phyloP scores from a whole-genome alignment of 1,140 invertebrate species.

The Seison nebaliae region DNA sequence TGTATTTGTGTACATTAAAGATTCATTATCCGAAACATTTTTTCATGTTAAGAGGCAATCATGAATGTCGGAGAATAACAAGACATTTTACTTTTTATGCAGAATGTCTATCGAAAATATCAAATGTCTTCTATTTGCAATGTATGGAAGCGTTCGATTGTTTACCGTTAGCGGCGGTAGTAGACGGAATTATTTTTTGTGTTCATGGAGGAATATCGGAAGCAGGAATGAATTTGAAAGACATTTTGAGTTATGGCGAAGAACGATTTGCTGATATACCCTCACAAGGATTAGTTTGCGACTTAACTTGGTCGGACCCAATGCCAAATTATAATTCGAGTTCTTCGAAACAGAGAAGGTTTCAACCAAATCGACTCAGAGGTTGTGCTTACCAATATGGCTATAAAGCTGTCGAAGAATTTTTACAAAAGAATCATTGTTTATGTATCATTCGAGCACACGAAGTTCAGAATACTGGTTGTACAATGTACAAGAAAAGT shows the following conservation, averaged over 20 bases:
- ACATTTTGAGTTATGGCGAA: slow-evolving; percentile 1
- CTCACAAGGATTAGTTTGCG: slow-evolving; percentile 5
- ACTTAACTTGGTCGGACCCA: slow-evolving; percentile 9
- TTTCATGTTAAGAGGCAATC: slow-evolving; percentile 21
- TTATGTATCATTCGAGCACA: slow-evolving; percentile 11
- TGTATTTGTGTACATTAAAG: slow-evolving; percentile 17
- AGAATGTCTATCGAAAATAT: slow-evolving; percentile 21
- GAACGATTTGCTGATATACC: slow-evolving; percentile 4
- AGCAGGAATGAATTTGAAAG: slow-evolving; percentile 53
- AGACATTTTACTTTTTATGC: slow-evolving; percentile 21
- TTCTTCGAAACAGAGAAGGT: neutral
- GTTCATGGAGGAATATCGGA: slow-evolving; percentile 94
- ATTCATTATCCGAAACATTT: slow-evolving; percentile 33
- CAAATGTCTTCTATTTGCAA: slow-evolving; percentile 19
- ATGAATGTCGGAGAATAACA: slow-evolving; percentile 17
- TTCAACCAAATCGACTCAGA: slow-evolving; percentile 1
- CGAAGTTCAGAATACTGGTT: slow-evolving; percentile 8
- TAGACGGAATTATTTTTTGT: slow-evolving; percentile 59
- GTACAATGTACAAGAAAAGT: slow-evolving; percentile 93
- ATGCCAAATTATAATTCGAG: neutral
- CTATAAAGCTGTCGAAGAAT: slow-evolving; percentile 7
- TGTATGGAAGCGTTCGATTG: slow-evolving; percentile 16
- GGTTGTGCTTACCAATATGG: slow-evolving; percentile 10
- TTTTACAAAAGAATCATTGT: slow-evolving; percentile 6
- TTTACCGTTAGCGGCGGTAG: slow-evolving; percentile 14